Conservation (phyloP, 2,888 invertebrate species). For the Monopis laevigella region DNA sequence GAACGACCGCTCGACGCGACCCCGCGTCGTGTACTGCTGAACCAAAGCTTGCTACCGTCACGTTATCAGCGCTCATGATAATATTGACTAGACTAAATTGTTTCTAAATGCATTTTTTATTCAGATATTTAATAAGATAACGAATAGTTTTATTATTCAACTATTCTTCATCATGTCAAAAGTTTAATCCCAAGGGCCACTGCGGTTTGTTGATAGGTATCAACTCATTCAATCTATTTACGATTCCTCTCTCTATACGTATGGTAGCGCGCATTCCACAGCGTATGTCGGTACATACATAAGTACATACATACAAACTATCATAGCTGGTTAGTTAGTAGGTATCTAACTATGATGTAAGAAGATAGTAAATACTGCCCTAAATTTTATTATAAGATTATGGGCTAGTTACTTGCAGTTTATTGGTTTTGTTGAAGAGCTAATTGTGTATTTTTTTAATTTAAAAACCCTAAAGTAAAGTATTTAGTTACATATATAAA, state of each 20-base stretch:
- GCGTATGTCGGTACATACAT: constrained; percentile 32
- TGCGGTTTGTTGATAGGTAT: constrained; percentile 44
- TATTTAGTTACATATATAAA: no score
- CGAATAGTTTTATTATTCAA: no score
- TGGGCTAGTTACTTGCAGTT: no score
- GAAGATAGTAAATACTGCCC: constrained; percentile 11
- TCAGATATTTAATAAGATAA: constrained; percentile 23
- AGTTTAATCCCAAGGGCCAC: no score
- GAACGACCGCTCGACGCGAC: constrained; percentile 65
- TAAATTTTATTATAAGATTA: no score
- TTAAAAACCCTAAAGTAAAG: no score
- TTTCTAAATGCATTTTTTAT: constrained; percentile 61
- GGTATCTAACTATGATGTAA: constrained; percentile 13
- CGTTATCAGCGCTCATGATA: constrained; percentile 67
- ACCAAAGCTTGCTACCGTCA: constrained; percentile 46
- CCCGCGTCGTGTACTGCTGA: constrained; percentile 64
- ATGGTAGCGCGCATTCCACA: constrained; percentile 55
- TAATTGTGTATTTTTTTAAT: no score
- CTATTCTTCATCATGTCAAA: no score
- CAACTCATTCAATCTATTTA: constrained; percentile 65
- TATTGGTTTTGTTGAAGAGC: no score
- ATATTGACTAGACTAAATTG: constrained; percentile 34
- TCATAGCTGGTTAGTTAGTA: constrained; percentile 14
- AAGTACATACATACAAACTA: constrained; percentile 36
- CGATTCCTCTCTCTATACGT: constrained; percentile 53